Conservation (phyloP, 2,888 invertebrate genomes). For the Fragum sueziense region DNA sequence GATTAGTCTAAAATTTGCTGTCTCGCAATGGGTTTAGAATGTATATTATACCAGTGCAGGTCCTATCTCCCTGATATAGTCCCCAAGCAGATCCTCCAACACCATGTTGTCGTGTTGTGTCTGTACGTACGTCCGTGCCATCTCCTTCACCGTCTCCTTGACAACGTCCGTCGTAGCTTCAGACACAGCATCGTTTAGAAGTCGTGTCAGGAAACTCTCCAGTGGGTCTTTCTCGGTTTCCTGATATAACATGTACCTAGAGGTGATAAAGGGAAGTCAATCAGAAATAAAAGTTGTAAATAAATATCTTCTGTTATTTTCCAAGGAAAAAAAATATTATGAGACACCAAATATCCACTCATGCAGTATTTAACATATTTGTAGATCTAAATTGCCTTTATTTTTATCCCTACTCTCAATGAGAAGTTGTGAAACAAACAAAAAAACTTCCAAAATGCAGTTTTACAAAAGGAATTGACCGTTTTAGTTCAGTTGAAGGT, state of each 20-base stretch:
- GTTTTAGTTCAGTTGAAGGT: too few species aligned
- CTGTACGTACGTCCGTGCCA: slow-evolving; percentile 68
- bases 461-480: too few species aligned
- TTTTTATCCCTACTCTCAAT: too few species aligned
- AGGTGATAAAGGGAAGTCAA: too few species aligned
- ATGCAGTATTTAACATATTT: too few species aligned
- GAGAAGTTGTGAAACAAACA: neutral
- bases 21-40: too few species aligned
- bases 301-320: too few species aligned
- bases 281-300: too few species aligned
- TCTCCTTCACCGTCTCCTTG: slow-evolving; percentile 63
- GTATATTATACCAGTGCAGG: slow-evolving; percentile 30
- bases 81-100: slow-evolving; percentile 62
- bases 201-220: slow-evolving; percentile 66
- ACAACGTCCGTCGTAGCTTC: slow-evolving; percentile 63
- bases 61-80: slow-evolving; percentile 67
- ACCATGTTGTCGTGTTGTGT: slow-evolving; percentile 59
- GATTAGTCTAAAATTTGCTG: too few species aligned
- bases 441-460: neutral
- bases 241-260: slow-evolving; percentile 68
- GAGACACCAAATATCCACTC: too few species aligned
- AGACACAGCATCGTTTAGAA: slow-evolving; percentile 68
- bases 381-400: too few species aligned
- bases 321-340: too few species aligned
- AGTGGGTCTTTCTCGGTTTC: slow-evolving; percentile 62